Evolutionary conservation across 2,888 invertebrate species (phyloP).

Genomic region (Disparrhopalites patrizii): DNA sequence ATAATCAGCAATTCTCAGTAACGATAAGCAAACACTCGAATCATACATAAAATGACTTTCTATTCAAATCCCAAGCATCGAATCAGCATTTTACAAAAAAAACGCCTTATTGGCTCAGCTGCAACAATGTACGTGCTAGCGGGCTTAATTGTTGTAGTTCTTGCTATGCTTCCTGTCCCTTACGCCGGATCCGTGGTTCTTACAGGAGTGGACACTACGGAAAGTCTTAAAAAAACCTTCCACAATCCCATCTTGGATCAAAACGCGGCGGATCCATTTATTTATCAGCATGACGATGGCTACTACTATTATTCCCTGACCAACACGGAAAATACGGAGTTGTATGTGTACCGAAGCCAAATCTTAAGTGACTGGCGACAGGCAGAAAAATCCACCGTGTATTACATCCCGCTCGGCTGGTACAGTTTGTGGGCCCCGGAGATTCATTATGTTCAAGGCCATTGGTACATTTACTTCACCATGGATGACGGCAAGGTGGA

Average conservation of each 20-base stretch:
- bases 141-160: no score
- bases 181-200: no score
- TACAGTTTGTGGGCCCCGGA: conserved; percentile 24
- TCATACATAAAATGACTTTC: no score
- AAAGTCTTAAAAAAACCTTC: no score
- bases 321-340: background rate
- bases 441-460: conserved; percentile 23
- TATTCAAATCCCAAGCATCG: no score
- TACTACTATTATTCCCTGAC: conserved; percentile 22
- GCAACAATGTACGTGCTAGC: no score
- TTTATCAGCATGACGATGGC: conserved; percentile 20
- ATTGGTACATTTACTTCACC: conserved; percentile 29
- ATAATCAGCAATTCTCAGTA: no score
- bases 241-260: conserved; percentile 22
- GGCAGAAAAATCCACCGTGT: conserved; percentile 12
- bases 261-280: conserved; percentile 18
- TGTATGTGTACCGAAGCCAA: conserved; percentile 4
- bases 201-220: no score
- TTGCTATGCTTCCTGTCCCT: no score
- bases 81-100: no score
- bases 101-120: no score
- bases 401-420: background rate
- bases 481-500: conserved; percentile 15
- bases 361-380: conserved; percentile 20
- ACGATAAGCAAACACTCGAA: no score